Base-by-base conservation (phyloP, 2,113 vertebrate species). In the Rhabdornis inornatus region DNA sequence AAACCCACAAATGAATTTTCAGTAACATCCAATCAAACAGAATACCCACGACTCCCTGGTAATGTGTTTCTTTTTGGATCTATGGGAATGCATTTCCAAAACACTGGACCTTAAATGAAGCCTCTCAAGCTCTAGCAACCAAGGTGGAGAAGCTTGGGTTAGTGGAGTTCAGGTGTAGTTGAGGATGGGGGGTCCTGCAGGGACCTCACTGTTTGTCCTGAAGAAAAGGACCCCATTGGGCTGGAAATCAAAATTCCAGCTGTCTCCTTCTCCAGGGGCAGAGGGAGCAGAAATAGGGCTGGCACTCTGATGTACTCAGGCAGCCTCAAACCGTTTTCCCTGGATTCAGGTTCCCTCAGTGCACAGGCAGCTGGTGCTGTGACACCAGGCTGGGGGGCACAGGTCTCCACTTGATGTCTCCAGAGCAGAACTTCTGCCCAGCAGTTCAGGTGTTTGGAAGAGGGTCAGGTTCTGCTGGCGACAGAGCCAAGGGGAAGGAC, bases 191-290 rank as follows among this genome's bases (percentile, higher is more conserved):
- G 6, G 6, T 6, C 42, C 45, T 71, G 52, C 47, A 72, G 49
- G 1, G 1, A 35, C 30, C 10, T 30, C 3, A 0, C 5, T 45
- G 18, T 44, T 86, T 64, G 44, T 61, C 55, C 9, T n/a, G 13
- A 30, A 63, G n/a, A 65, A 28, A 56, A 60, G 40, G 28, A 47
- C 3, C 40, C 42, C 5, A 0, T 1, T 45, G 68, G 31, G 21
- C 45, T 61, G 37, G 52, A 39, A 52, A 70, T 33, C 42, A 70
- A 45, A 78, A 44, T 35, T 64, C 18, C 4, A 8, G 25, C n/a
- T 8, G 0, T 31, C 10, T 45, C 31, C 25, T 47, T 49, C 59
- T 44, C 21, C 52, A 37, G 22, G 15, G 22, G 6, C 55, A 59
- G 72, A 30, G 68, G 21, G 28, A 59, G 4, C 47, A 60, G 80